These are phyloP conservation scores for Parazoanthus darwini DNA, from an alignment of 92 coral and sea anemone genomes.

Conservation along the genomic window DNA sequence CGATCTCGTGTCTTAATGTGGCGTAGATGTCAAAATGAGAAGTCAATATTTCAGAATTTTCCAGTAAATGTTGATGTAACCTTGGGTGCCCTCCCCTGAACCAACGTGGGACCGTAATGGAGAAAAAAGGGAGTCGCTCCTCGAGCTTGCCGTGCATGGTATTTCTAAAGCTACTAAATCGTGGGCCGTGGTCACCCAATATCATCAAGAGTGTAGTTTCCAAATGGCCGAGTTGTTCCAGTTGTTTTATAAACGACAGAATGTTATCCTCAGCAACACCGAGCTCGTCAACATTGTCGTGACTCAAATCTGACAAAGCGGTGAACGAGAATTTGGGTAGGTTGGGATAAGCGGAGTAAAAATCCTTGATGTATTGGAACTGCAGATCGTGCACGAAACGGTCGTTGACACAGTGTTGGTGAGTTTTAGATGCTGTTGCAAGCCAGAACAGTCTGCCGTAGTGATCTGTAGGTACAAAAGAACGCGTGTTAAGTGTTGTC, in stretches of 20 bases:
- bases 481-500: not conserved
- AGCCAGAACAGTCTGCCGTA: constrained; percentile 66
- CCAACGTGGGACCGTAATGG: constrained; percentile 60
- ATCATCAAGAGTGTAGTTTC: constrained; percentile 51
- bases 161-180: constrained; percentile 58
- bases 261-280: constrained; percentile 53
- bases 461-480: constrained; percentile 49
- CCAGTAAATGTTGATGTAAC: constrained; percentile 38
- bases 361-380: constrained; percentile 56
- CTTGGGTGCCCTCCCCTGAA: constrained; percentile 33
- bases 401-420: constrained; percentile 53
- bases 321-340: constrained; percentile 58
- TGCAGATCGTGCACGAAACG: constrained; percentile 61
- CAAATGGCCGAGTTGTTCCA: constrained; percentile 43
- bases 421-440: constrained; percentile 47
- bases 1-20: constrained; percentile 56
- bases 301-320: constrained; percentile 47
- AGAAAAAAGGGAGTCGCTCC: constrained; percentile 62
- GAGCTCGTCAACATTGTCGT: constrained; percentile 53
- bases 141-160: constrained; percentile 67
- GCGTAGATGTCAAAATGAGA: constrained; percentile 69
- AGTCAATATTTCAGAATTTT: constrained; percentile 51
- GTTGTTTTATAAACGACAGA: constrained; percentile 36
- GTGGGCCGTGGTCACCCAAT: constrained; percentile 61
- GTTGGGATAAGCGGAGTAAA: constrained; percentile 63